Evolutionary conservation across 1,140 invertebrate species (phyloP), one percentile per base, ranked within the genome.

Genomic region (Lethrus apterus): DNA sequence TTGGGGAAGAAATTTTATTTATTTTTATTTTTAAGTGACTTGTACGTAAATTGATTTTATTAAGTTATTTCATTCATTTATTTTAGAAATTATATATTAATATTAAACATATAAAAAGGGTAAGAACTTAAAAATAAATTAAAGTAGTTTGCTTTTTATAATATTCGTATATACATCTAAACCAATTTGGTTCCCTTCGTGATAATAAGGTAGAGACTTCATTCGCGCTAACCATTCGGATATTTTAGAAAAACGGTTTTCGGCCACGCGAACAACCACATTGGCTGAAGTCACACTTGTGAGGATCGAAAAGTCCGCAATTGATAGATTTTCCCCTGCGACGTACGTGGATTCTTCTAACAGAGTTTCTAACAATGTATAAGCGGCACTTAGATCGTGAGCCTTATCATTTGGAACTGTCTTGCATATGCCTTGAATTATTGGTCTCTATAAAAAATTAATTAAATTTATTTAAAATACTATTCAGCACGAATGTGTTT

Each of bases 231-330:
- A 18, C 56, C 56, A 58, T 8, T 50, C 45, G 26, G 35, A 47
- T 20, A 58, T 58, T 23, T 46, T 41, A 2, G 56, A 54, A 40
- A 51, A 58, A 15, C 54, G 51, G 26, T 58, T 58, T 15, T 52
- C 46, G 7, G 56, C 56, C 10, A 58, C 23, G 2, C 54, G 56
- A 9, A 58, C 51, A 2, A 58, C 19, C 19, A 66, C 69, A 55
- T 73, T 63, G 8, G 58, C 51, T 38, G 58, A 50, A 13, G 48
- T 58, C 17, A 65, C 54, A 11, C 56, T 58, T 4, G 56, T 47
- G 4, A 57, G 52, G 5, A 70, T 57, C 18, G 58, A 53, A 41
- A 67, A 66, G 51, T 71, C 75, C 11, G 74, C 76, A 24, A 78
- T 66, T 4, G 75, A 74, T 10, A 76, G 46, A 14, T 60, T 45